These are phyloP conservation scores for Lipophrys pholis DNA, from an alignment of 2,113 vertebrate genomes.

Conservation along the genomic window DNA sequence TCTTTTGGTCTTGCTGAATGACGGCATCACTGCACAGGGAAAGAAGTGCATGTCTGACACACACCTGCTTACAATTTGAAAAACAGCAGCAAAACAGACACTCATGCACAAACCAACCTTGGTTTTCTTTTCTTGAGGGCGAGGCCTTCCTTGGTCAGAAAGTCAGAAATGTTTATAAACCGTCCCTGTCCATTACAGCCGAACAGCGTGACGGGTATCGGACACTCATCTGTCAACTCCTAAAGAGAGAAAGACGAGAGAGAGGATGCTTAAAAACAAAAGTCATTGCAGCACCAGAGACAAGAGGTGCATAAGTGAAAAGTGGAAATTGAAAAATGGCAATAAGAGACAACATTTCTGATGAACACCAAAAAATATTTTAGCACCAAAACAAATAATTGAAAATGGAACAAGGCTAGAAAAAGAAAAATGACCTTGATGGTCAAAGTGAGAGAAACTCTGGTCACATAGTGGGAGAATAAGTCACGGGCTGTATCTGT, in stretches of 20 bases:
- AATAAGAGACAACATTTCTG: background rate
- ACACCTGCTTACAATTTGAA: background rate
- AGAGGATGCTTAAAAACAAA: background rate
- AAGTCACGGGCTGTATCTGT: constrained; percentile 91
- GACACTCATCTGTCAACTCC: constrained; percentile 76
- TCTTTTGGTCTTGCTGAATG: constrained; percentile 12
- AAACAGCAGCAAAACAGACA: too few relatives aligned
- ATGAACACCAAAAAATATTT: too few relatives aligned
- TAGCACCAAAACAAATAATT: background rate
- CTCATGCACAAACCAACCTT: constrained; percentile 33
- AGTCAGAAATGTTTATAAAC: constrained; percentile 86
- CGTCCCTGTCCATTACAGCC: constrained; percentile 82
- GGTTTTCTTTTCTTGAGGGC: constrained; percentile 88
- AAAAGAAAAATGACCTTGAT: background rate
- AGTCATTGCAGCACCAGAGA: background rate
- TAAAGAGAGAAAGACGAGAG: constrained; percentile 47
- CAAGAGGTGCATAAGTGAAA: background rate
- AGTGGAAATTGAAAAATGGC: background rate
- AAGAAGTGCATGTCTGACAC: background rate
- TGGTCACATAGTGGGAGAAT: constrained; percentile 85
- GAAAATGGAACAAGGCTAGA: background rate
- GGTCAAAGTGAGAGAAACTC: constrained; percentile 80
- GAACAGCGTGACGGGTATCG: constrained; percentile 86
- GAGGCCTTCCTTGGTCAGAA: constrained; percentile 89
- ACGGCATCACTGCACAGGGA: constrained; percentile 35